Percentiles rank a stretch among this genome's conserved stretches.
phyloP scores from a whole-genome alignment of 2,797 vertebrate genomes.

The Lacerta bilineata region DNA sequence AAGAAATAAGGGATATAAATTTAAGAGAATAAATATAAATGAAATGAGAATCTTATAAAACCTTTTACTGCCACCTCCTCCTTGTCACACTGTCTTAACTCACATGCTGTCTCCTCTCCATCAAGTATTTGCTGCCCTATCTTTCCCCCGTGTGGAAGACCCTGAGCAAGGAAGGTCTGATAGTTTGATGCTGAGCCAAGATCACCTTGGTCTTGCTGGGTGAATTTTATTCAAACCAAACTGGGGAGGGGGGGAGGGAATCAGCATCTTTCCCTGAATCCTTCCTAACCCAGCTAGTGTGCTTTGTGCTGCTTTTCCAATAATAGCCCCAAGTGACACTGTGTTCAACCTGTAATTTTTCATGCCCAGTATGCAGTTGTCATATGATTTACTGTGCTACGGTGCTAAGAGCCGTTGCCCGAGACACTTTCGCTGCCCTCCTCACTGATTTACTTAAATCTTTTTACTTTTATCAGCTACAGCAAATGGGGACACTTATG shows the following conservation, averaged over 20 bases:
- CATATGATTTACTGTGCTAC: constrained; percentile 70
- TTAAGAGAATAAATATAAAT: too few species aligned
- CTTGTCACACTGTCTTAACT: neutral
- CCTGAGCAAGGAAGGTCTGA: neutral
- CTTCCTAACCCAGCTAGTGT: constrained; percentile 67
- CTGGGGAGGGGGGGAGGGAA: constrained; percentile 19
- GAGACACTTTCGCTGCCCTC: constrained; percentile 65
- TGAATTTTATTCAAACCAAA: constrained; percentile 47
- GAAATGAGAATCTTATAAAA: too few species aligned
- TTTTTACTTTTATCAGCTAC: constrained; percentile 81
- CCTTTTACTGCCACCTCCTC: neutral
- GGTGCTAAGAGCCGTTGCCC: constrained; percentile 62
- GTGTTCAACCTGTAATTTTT: constrained; percentile 74
- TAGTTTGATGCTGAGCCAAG: neutral
- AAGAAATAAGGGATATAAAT: too few species aligned
- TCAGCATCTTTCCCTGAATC: constrained; percentile 65
- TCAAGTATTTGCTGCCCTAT: neutral
- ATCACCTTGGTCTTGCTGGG: constrained; percentile 39
- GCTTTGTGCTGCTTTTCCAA: constrained; percentile 61
- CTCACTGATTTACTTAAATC: constrained; percentile 83
- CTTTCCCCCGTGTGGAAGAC: neutral
- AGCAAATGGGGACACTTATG: constrained; percentile 82
- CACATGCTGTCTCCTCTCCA: neutral
- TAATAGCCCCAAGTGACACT: constrained; percentile 77
- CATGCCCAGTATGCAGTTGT: constrained; percentile 72